Evolutionary conservation across 92 coral and sea anemone species (phyloP).

Genomic region (Palythoa caribaeorum): DNA sequence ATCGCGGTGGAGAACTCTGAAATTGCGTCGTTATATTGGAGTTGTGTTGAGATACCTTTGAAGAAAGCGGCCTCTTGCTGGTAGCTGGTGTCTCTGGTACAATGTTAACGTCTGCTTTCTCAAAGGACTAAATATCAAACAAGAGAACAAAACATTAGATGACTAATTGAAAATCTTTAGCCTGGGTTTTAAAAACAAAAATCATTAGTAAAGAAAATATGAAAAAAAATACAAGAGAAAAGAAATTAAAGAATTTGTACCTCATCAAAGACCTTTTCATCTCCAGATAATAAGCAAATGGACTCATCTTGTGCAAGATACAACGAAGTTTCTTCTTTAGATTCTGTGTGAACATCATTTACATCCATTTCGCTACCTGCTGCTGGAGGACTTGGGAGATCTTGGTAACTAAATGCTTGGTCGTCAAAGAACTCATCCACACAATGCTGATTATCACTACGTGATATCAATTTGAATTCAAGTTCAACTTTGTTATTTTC

Average conservation of each 20-base stretch:
- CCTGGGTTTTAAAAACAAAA: too few relatives aligned
- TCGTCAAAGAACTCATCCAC: constrained; percentile 1
- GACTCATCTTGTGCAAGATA: constrained; percentile 27
- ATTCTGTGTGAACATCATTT: background rate
- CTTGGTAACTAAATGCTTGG: constrained; percentile 7
- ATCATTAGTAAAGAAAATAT: too few relatives aligned
- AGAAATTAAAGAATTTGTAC: background rate
- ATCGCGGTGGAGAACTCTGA: background rate
- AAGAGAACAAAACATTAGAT: background rate
- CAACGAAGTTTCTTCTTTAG: constrained; percentile 17
- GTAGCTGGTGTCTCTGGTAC: constrained; percentile 67
- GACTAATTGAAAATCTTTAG: too few relatives aligned
- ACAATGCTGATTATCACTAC: background rate
- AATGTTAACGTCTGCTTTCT: constrained; percentile 19
- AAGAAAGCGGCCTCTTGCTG: background rate
- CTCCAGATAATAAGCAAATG: constrained; percentile 38
- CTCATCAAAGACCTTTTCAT: constrained; percentile 30
- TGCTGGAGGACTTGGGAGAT: constrained; percentile 8
- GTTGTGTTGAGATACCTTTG: constrained; percentile 31
- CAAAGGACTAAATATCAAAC: constrained; percentile 13
- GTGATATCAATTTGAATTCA: background rate
- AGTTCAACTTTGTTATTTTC: background rate
- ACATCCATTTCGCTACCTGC: background rate
- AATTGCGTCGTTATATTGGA: background rate
- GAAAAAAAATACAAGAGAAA: background rate